These are phyloP conservation scores for Eupithecia tripunctaria DNA, from an alignment of 2,888 invertebrate genomes.

Conservation along the genomic window DNA sequence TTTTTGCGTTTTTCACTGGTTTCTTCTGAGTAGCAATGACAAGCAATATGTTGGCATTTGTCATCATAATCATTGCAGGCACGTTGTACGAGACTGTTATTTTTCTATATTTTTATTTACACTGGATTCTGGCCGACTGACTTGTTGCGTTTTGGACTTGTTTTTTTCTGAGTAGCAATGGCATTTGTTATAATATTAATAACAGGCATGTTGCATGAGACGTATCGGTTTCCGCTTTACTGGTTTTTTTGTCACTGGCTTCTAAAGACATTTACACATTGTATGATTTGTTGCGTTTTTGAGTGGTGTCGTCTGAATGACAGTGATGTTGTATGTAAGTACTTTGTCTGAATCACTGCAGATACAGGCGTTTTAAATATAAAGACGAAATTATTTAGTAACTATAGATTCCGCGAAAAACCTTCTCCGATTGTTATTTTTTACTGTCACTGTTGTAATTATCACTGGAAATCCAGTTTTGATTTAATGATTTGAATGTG, in stretches of 20 bases:
- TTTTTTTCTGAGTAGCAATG: neutral
- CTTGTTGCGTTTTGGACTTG: neutral
- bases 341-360: no score
- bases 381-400: no score
- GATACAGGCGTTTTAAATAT: no score
- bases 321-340: no score
- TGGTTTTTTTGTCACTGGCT: no score
- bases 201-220: no score
- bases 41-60: neutral
- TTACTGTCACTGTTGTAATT: no score
- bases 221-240: no score
- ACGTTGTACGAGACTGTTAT: neutral
- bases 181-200: neutral
- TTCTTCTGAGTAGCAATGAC: neutral
- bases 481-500: neutral
- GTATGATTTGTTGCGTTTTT: neutral
- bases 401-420: no score
- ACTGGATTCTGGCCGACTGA: neutral
- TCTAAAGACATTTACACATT: no score
- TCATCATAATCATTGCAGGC: neutral
- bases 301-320: neutral
- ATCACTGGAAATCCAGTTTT: neutral
- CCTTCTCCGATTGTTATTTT: no score
- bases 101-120: neutral
- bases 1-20: neutral